Evolutionary conservation across 2,113 vertebrate species (phyloP), one percentile per base, ranked within the genome.

Genomic region (Scomber colias): DNA sequence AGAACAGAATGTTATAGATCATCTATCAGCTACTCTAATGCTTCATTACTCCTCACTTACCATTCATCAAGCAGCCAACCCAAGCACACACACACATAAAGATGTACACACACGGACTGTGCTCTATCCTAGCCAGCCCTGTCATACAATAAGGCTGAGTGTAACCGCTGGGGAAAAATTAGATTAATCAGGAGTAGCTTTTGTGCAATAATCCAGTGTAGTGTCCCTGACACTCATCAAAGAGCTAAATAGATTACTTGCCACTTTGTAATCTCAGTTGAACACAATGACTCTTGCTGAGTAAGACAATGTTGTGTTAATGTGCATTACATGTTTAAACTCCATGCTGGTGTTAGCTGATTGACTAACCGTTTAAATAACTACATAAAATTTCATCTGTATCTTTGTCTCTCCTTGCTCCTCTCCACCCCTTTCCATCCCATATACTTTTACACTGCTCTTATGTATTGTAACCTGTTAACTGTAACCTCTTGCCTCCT

Each of bases 141-240:
- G 87, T 87, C 86, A 86, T 87, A 85, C 86, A 92, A 77, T 84
- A 89, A 87, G 87, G 63, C 83, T 84, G 81, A 91, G 86, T 88
- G 86, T 88, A 89, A 89, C 83, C 84, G 76, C 89, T 81, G 72
- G 71, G 87, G 89, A 75, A 84, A 89, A 89, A 92, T 91, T 87
- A 81, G 81, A 87, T 93, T 90, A 89, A 88, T 88, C 89, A 89
- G 64, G 82, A 92, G 81, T 85, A 92, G 91, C 74, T 92, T 86
- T 93, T 90, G 84, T 90, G 86, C 75, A 90, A 69, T 82, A 71
- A 85, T 87, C 75, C 74, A 83, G 60, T 78, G 77, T 66, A 70
- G 77, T 68, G 71, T 69, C 74, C 54, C 63, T 84, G 75, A 82
- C 82, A 84, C 80, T 87, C 65, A 83, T 73, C 71, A 64, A 64